Evolutionary conservation across 1,140 invertebrate genomes (phyloP).

Genomic region (Cyrtorhinus lividipennis): DNA sequence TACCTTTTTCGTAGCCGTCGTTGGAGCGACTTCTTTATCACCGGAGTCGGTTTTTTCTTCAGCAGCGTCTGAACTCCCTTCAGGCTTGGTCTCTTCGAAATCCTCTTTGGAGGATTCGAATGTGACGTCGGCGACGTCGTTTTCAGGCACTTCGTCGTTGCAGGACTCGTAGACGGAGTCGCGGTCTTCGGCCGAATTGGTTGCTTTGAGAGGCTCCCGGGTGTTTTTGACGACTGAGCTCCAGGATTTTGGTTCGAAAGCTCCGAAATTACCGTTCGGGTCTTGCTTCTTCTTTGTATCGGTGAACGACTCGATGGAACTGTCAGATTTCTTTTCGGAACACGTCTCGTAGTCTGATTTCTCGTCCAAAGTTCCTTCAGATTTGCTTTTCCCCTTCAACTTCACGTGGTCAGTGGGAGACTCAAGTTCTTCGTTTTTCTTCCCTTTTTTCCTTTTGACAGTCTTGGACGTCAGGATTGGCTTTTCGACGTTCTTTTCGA

Average conservation of each 20-base stretch:
- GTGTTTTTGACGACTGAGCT: conserved; percentile 7
- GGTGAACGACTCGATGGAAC: conserved; percentile 16
- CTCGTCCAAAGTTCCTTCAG: conserved; percentile 10
- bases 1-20: conserved; percentile 18
- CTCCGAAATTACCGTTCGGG: conserved; percentile 7
- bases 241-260: not conserved
- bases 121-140: not conserved
- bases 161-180: conserved; percentile 25
- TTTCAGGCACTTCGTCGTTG: conserved; percentile 20
- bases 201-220: conserved; percentile 3
- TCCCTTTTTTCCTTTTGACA: conserved; percentile 18
- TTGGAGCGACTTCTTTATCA: conserved; percentile 17
- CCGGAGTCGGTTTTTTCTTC: conserved; percentile 22
- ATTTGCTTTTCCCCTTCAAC: conserved; percentile 10
- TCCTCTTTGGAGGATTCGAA: conserved; percentile 14
- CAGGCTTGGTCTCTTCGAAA: conserved; percentile 1
- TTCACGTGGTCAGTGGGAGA: not conserved
- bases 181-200: conserved; percentile 19
- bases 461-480: conserved; percentile 5
- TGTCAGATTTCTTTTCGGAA: conserved; percentile 20
- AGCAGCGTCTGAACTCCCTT: conserved; percentile 13
- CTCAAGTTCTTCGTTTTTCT: conserved; percentile 5
- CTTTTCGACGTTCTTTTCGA: conserved; percentile 10
- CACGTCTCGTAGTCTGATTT: conserved; percentile 18
- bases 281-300: conserved; percentile 4